A percentile compares a stretch with the other conserved stretches of the same genome.
Conservation (phyloP, 2,888 invertebrate species). For the Meteorus colon region DNA sequence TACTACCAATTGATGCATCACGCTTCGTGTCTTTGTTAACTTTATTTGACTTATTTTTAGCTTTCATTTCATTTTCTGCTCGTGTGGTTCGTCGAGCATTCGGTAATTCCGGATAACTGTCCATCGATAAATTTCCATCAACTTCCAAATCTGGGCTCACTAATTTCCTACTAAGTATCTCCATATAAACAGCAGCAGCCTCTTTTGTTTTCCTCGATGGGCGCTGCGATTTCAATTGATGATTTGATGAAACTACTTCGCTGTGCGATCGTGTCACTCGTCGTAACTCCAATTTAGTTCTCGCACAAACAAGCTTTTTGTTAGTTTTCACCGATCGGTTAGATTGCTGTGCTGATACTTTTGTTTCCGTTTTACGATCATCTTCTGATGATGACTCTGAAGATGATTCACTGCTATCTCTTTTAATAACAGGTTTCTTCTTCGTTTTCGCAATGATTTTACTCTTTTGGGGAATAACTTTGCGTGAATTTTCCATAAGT, state of each 20-base stretch:
- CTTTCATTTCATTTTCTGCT: slow-evolving; percentile 76
- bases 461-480: slow-evolving; percentile 39
- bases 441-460: slow-evolving; percentile 47
- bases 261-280: slow-evolving; percentile 68
- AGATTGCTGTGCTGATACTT: slow-evolving; percentile 56
- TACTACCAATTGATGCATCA: slow-evolving; percentile 32
- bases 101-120: slow-evolving; percentile 81
- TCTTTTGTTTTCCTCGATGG: slow-evolving; percentile 84
- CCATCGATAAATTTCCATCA: slow-evolving; percentile 79
- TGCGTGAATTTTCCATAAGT: slow-evolving; percentile 41
- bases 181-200: slow-evolving; percentile 84
- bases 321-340: slow-evolving; percentile 48
- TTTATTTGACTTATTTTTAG: slow-evolving; percentile 63
- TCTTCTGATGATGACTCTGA: slow-evolving; percentile 53
- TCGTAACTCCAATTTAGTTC: slow-evolving; percentile 67
- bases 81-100: slow-evolving; percentile 78
- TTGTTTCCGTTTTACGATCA: slow-evolving; percentile 43
- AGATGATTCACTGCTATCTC: slow-evolving; percentile 53
- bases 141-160: slow-evolving; percentile 78
- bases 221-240: slow-evolving; percentile 65
- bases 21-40: slow-evolving; percentile 70
- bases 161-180: slow-evolving; percentile 81
- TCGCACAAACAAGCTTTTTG: slow-evolving; percentile 61
- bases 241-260: slow-evolving; percentile 52
- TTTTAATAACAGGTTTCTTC: slow-evolving; percentile 53